These are phyloP conservation scores for Hemithea aestivaria DNA, from an alignment of 2,888 invertebrate species.

Conservation along the genomic window DNA sequence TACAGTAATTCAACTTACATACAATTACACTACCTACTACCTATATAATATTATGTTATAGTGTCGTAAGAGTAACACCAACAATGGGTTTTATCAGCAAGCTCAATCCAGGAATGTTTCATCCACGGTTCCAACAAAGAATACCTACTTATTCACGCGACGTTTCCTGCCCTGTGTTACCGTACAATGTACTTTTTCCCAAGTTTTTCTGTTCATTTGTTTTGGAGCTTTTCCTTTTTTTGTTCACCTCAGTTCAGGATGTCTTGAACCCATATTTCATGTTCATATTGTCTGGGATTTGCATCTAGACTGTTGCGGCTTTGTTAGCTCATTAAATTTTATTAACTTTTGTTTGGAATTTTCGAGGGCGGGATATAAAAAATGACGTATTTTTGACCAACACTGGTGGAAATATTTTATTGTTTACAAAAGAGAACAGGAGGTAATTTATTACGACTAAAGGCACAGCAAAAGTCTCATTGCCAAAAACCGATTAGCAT, in stretches of 20 bases:
- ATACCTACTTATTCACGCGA: constrained; percentile 67
- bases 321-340: constrained; percentile 31
- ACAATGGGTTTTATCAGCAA: too few relatives aligned
- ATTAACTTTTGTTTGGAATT: constrained; percentile 11
- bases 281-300: constrained; percentile 72
- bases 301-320: constrained; percentile 42
- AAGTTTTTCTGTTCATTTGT: constrained; percentile 75
- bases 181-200: constrained; percentile 57
- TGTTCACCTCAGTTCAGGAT: constrained; percentile 61
- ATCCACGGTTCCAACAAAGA: constrained; percentile 53
- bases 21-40: too few relatives aligned
- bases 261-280: constrained; percentile 77
- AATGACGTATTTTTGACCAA: neutral
- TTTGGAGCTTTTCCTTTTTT: constrained; percentile 46
- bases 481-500: too few relatives aligned
- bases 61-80: too few relatives aligned
- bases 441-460: too few relatives aligned
- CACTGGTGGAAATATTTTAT: too few relatives aligned
- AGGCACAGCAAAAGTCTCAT: too few relatives aligned
- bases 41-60: too few relatives aligned
- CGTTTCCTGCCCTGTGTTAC: constrained; percentile 67
- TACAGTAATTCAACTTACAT: too few relatives aligned
- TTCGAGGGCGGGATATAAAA: neutral
- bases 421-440: too few relatives aligned
- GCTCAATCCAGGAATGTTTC: too few relatives aligned